Base-by-base conservation (phyloP, 2,797 vertebrate genomes). In the Leuciscus waleckii region DNA sequence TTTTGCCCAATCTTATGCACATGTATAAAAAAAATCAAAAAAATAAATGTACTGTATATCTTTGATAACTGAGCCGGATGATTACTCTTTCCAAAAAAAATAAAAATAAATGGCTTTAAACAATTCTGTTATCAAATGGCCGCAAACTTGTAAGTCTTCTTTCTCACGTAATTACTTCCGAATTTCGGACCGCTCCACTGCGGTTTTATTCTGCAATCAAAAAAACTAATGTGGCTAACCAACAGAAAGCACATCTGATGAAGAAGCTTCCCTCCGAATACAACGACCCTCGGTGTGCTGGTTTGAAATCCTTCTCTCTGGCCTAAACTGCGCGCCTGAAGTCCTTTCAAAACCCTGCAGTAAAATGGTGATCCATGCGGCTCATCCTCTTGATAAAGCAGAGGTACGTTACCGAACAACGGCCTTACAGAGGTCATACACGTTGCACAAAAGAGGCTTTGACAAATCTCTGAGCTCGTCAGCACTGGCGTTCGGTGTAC, bases 271-370 rank as follows among this genome's bases (percentile, higher is more conserved):
- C 29, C 41, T 84, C 68, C 65, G 43, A 43, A 86, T 73, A 51
- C 71, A 56, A 75, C 54, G 17, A 75, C 35, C 51, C 37, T 54
- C n/a, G 74, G 49, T 1, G 32, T 21, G 32, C 7, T 37, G 23
- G 76, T 78, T 80, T 61, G 56, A 83, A 87, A 85, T 83, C 69
- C 86, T 54, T 69, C 65, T 71, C 83, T 73, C 49, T 70, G 75
- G 54, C 65, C 49, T 16, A 58, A 80, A 81, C 29, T 43, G 35
- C 43, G 5, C 0, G 76, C 68, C 51, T 83, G 39, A 83, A 82
- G 83, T 63, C 29, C 43, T 67, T 73, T 87, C 77, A 51, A 80
- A 71, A 73, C 46, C n/a, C 78, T 73, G 63, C 51, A 79, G 74
- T 78, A 11, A 10, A 79, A 32, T 63, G 29, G n/a, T 70, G 67